Evolutionary conservation across 1,140 invertebrate species (phyloP).

Genomic region (Neodiprion fabricii): DNA sequence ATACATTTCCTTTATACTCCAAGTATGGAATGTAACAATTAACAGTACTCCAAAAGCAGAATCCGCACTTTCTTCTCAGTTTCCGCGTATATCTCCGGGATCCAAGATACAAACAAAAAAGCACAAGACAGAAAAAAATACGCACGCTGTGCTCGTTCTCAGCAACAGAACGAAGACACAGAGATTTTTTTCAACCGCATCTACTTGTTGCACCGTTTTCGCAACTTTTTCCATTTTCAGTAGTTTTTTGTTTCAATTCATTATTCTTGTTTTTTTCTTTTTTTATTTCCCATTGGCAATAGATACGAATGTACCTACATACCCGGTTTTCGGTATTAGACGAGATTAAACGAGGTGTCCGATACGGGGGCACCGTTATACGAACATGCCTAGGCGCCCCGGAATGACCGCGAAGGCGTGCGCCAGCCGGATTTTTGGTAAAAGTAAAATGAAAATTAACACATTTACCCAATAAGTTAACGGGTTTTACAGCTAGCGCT

Average conservation of each 20-base stretch:
- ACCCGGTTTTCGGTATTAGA: no score
- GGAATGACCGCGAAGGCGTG: no score
- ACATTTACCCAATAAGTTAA: no score
- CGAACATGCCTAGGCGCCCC: no score
- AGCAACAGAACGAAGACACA: background rate
- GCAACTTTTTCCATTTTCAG: no score
- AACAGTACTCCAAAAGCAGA: background rate
- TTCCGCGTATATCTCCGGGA: background rate
- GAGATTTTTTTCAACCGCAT: background rate
- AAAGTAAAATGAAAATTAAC: no score
- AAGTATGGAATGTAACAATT: background rate
- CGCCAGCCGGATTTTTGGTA: no score
- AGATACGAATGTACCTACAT: no score
- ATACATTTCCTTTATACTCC: background rate
- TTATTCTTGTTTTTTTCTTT: background rate
- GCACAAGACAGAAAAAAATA: background rate
- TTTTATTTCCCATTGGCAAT: background rate
- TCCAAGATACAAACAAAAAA: background rate
- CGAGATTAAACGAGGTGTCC: no score
- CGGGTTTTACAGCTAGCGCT: no score
- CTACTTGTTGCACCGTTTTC: no score
- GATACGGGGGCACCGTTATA: no score
- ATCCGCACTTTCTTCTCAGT: background rate
- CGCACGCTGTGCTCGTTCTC: background rate
- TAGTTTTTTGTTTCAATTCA: background rate